These are phyloP conservation scores for Morpho helenor DNA, from an alignment of 2,888 invertebrate species.

Conservation along the genomic window DNA sequence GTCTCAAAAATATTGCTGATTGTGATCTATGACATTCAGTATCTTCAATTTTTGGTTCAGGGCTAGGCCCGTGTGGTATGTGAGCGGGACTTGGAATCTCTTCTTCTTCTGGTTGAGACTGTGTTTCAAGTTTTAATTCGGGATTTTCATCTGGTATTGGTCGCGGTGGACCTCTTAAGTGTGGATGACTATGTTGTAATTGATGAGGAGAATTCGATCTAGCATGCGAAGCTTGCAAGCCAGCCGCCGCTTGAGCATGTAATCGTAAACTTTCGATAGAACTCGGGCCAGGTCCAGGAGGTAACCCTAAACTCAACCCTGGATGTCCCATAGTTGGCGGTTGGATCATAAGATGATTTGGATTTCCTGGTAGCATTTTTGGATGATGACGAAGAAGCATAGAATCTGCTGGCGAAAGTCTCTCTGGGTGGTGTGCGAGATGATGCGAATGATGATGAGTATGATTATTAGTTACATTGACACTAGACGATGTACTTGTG, in stretches of 20 bases:
- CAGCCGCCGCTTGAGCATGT: slow-evolving; percentile 85
- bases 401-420: slow-evolving; percentile 81
- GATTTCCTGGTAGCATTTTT: slow-evolving; percentile 76
- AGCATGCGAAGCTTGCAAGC: slow-evolving; percentile 64
- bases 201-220: slow-evolving; percentile 77
- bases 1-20: slow-evolving; percentile 96
- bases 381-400: slow-evolving; percentile 73
- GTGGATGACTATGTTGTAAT: slow-evolving; percentile 75
- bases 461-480: slow-evolving; percentile 78
- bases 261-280: slow-evolving; percentile 86
- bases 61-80: slow-evolving; percentile 90
- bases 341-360: slow-evolving; percentile 82
- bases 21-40: slow-evolving; percentile 97
- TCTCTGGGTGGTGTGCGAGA: slow-evolving; percentile 82
- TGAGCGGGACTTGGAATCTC: slow-evolving; percentile 91
- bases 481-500: slow-evolving; percentile 72
- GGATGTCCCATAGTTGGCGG: slow-evolving; percentile 83
- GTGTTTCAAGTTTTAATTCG: slow-evolving; percentile 80
- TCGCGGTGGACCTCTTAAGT: slow-evolving; percentile 62
- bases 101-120: slow-evolving; percentile 85
- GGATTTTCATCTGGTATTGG: slow-evolving; percentile 66
- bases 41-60: slow-evolving; percentile 96
- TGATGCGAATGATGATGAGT: slow-evolving; percentile 84
- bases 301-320: slow-evolving; percentile 68
- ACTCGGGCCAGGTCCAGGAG: slow-evolving; percentile 79